A percentile compares a stretch with the other conserved stretches of the same genome.
These are phyloP conservation scores for Dasyornis broadbenti DNA, from an alignment of 2,113 vertebrate species.

Conservation along the genomic window DNA sequence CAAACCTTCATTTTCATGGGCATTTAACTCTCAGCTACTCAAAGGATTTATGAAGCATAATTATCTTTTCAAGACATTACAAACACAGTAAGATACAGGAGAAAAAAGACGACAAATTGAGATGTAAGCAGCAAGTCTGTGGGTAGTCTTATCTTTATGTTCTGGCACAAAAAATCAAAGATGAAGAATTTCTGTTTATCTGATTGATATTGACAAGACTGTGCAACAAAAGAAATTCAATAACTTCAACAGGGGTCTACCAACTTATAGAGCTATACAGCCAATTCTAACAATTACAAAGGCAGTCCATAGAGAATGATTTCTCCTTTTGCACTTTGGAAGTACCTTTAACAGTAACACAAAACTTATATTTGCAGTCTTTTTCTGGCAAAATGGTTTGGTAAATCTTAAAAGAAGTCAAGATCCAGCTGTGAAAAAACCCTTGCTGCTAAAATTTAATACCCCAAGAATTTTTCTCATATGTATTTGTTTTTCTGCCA, in stretches of 20 bases:
- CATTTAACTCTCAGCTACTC: conserved; percentile 18
- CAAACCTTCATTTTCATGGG: not conserved
- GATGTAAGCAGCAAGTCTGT: not conserved
- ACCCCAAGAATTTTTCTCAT: not conserved
- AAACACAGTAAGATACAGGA: not conserved
- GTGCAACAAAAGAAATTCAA: not conserved
- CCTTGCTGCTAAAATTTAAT: not conserved
- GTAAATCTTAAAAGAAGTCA: not conserved
- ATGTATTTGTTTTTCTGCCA: not conserved
- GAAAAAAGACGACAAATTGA: conserved; percentile 9
- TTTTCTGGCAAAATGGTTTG: not conserved
- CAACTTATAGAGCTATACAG: not conserved
- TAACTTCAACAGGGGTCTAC: not conserved
- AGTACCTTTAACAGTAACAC: not conserved
- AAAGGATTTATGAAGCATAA: conserved; percentile 35
- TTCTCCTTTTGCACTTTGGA: not conserved
- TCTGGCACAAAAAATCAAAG: not conserved
- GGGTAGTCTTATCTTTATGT: not conserved
- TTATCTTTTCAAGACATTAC: conserved; percentile 25
- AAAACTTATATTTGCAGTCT: not conserved
- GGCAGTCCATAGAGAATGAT: rapidly evolving
- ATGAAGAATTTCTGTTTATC: not conserved
- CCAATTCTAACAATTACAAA: not conserved
- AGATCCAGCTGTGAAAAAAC: not conserved
- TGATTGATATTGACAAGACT: not conserved